Evolutionary conservation across 2,888 invertebrate genomes (phyloP), one percentile per base, ranked within the genome.

Genomic region (Eugnorisma glareosa): DNA sequence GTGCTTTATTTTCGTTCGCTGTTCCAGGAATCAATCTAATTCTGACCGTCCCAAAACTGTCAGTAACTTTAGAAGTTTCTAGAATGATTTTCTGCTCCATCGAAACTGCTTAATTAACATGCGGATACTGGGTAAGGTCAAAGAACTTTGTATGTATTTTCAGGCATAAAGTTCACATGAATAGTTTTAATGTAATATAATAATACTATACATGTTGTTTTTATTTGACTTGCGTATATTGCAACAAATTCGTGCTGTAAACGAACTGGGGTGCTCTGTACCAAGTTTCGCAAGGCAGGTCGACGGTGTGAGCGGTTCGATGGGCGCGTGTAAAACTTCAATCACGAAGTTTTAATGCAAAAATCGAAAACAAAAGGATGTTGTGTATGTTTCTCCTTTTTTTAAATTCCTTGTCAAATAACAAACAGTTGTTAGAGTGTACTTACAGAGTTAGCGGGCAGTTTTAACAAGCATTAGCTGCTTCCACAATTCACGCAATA

Each of bases 41-140:
- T 67, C 21, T 15, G 76, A 40, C 15, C 54, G 18, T 76, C 57
- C 64, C n/a, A 69, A 80, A 70, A 54, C 37, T 59, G 59, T 40
- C 79, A 59, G 31, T 13, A 78, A 78, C 35, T 83, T 78, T 83
- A 18, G 5, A 6, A 61, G 37, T 83, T 83, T 37, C 45, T 13
- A 13, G 31, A 83, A 45, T 43, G 45, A 66, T 40, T 83, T 31
- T 54, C 31, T 28, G 11, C 37, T 67, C 43, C 40, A 67, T 51
- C 15, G 15, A 77, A 45, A 45, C 31, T 37, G 31, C 10, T 67
- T 69, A 40, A 82, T 69, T 66, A 77, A 40, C 37, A 1, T 24
- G n/a, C 11, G 43, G 35, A 37, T 37, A 48, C 31, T 48, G 7
- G 2, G 15, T 40, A 45, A 75, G 76, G 57, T 43, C 11, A 67